Evolutionary conservation across 2,113 vertebrate species (phyloP).

Genomic region (Miniopterus natalensis): DNA sequence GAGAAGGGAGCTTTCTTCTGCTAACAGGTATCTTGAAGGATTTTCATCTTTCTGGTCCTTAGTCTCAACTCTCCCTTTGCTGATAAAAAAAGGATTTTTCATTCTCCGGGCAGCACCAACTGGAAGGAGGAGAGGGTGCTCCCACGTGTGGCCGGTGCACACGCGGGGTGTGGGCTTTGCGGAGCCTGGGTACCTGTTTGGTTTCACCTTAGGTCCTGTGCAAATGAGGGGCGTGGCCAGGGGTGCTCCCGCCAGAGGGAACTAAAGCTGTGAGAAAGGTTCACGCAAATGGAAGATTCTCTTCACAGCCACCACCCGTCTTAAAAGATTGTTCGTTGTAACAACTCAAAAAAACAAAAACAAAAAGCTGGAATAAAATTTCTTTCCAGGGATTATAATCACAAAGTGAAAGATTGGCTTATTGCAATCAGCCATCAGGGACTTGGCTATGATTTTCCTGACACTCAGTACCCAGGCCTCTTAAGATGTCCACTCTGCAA

Average conservation of each 20-base stretch:
- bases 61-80: neutral
- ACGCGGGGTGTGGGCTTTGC: accelerated
- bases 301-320: neutral
- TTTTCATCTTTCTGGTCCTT: neutral
- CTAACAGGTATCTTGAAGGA: conserved; percentile 37
- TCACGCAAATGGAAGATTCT: neutral
- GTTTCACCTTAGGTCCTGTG: neutral
- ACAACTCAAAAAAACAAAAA: neutral
- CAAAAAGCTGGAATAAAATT: neutral
- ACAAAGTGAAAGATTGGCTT: neutral
- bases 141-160: accelerated
- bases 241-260: accelerated
- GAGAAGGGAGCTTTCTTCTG: conserved; percentile 2
- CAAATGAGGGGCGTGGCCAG: neutral
- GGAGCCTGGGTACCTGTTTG: accelerated
- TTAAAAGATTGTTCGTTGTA: neutral
- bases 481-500: neutral
- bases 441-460: neutral
- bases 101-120: neutral
- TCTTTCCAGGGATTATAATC: neutral
- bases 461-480: neutral
- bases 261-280: neutral
- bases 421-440: neutral
- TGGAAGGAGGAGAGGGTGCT: neutral
- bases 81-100: conserved; percentile 55